Evolutionary conservation across 2,797 vertebrate species (phyloP).

Genomic region (Acanthurus lineatus): DNA sequence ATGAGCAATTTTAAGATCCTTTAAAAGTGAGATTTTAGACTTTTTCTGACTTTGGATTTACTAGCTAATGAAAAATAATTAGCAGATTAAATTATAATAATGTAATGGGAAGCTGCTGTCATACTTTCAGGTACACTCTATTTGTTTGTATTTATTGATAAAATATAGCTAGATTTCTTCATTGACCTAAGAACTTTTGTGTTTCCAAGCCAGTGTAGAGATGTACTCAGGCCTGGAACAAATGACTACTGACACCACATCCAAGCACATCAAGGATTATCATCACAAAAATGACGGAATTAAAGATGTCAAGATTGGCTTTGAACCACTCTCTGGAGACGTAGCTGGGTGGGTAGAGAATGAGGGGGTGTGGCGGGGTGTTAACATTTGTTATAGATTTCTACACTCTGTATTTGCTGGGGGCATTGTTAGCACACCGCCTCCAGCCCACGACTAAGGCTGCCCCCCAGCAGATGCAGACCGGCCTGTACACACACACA

Average conservation of each 20-base stretch:
- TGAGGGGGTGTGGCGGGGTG: conserved; percentile 57
- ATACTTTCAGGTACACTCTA: neutral
- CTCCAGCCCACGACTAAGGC: conserved; percentile 91
- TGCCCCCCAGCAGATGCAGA: conserved; percentile 91
- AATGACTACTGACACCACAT: conserved; percentile 79
- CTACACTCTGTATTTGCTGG: conserved; percentile 92
- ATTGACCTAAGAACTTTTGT: conserved; percentile 40
- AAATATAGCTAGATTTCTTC: conserved; percentile 20
- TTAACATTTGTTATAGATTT: conserved; percentile 83
- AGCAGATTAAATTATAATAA: neutral
- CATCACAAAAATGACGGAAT: conserved; percentile 86
- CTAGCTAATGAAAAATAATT: neutral
- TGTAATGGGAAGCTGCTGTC: neutral
- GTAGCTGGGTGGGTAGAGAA: conserved; percentile 69
- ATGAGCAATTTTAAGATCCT: neutral
- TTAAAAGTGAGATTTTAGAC: conserved; percentile 7
- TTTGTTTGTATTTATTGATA: conserved; percentile 2
- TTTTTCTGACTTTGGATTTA: conserved; percentile 1
- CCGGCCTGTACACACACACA: conserved; percentile 58
- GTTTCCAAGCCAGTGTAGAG: conserved; percentile 71
- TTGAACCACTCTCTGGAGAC: conserved; percentile 77
- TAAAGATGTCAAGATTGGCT: conserved; percentile 82
- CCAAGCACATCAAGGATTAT: conserved; percentile 88
- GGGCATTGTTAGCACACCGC: conserved; percentile 94
- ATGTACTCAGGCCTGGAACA: conserved; percentile 69